Percentiles rank a stretch among this genome's conserved stretches.
Evolutionary conservation across 2,113 vertebrate species (phyloP).

Genomic region (Phrynocephalus versicolor): DNA sequence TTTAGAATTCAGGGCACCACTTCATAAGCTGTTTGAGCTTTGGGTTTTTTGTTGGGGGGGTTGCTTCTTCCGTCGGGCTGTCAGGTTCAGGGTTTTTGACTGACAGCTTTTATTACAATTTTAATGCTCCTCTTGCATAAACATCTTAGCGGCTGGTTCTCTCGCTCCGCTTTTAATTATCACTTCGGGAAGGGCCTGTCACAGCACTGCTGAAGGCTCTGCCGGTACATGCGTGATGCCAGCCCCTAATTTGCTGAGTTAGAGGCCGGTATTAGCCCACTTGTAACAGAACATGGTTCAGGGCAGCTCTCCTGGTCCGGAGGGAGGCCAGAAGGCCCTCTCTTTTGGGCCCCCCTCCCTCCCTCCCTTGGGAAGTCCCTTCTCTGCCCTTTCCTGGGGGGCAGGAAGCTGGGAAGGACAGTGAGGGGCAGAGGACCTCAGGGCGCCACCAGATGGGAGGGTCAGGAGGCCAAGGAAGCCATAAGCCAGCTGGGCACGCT

Average conservation of each 20-base stretch:
- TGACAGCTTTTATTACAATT: conserved; percentile 20
- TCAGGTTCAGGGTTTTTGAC: conserved; percentile 34
- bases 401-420: background rate
- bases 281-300: background rate
- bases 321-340: background rate
- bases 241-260: conserved; percentile 19
- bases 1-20: conserved; percentile 41
- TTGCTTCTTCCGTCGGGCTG: conserved; percentile 33
- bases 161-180: conserved; percentile 55
- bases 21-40: conserved; percentile 60
- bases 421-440: background rate
- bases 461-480: too few relatives aligned
- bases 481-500: too few relatives aligned
- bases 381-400: background rate
- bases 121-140: conserved; percentile 4
- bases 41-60: background rate
- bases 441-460: too few relatives aligned
- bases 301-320: conserved; percentile 20
- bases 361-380: background rate
- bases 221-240: background rate
- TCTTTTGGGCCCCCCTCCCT: too few relatives aligned
- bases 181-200: conserved; percentile 40
- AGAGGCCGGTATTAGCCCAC: background rate
- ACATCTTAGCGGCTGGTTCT: conserved; percentile 40
- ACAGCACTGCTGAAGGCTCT: background rate